phyloP scores from a whole-genome alignment of 1,140 invertebrate species.

The Drosophila kepulauana region DNA sequence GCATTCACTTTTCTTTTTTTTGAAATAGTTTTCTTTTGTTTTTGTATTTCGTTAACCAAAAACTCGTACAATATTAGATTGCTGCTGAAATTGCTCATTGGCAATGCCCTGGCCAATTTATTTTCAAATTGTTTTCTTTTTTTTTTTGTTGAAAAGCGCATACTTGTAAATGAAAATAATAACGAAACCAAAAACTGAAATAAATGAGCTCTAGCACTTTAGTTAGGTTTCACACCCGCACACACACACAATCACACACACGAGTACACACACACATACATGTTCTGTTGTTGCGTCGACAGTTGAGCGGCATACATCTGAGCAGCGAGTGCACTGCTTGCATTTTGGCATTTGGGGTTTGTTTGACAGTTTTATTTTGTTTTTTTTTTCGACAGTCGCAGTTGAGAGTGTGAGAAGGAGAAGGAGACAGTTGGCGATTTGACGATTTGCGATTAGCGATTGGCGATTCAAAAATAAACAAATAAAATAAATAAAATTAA shows the following conservation, averaged over 20 bases:
- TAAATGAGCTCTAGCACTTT: conserved; percentile 75
- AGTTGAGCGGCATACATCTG: conserved; percentile 96
- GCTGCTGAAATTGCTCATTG: conserved; percentile 67
- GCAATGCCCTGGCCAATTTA: conserved; percentile 85
- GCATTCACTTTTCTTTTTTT: conserved; percentile 62
- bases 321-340: conserved; percentile 96
- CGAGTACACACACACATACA: conserved; percentile 89
- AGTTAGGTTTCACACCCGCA: conserved; percentile 68
- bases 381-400: conserved; percentile 22
- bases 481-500: conserved; percentile 78
- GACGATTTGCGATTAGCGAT: neutral
- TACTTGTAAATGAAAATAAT: conserved; percentile 53
- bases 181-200: conserved; percentile 64
- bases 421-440: conserved; percentile 45
- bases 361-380: conserved; percentile 1
- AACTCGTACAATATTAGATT: conserved; percentile 37
- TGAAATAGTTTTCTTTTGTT: conserved; percentile 21
- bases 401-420: conserved; percentile 60
- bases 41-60: conserved; percentile 21
- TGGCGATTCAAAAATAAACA: conserved; percentile 64
- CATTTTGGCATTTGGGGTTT: conserved; percentile 47
- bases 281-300: conserved; percentile 94
- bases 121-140: neutral
- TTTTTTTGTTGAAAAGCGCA: conserved; percentile 60
- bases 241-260: conserved; percentile 30